A percentile compares a stretch with the other conserved stretches of the same genome.
Conservation (phyloP, 2,888 invertebrate species). For the Masnerella sp. region DNA sequence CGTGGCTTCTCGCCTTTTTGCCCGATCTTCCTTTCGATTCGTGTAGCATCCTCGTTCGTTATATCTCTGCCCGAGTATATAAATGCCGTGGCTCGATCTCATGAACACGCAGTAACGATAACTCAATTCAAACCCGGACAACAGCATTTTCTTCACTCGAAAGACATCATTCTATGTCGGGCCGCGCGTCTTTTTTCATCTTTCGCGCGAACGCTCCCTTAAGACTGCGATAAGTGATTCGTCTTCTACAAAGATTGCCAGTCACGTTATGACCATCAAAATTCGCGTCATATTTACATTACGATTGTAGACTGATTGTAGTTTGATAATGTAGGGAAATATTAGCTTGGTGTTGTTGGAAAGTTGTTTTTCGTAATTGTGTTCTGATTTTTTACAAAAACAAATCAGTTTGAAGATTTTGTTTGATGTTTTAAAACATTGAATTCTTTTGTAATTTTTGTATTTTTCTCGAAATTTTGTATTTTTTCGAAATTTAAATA, state of each 20-base stretch:
- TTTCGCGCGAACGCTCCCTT: conserved; percentile 20
- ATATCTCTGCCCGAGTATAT: conserved; percentile 30
- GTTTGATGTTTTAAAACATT: too few species aligned
- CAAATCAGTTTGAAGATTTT: too few species aligned
- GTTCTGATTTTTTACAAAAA: too few species aligned
- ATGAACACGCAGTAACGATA: conserved; percentile 54
- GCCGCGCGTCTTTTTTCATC: conserved; percentile 43
- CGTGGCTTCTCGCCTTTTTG: conserved; percentile 56
- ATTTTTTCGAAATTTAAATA: too few species aligned
- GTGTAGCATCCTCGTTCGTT: conserved; percentile 48
- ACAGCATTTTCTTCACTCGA: conserved; percentile 53
- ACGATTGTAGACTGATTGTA: conserved; percentile 14
- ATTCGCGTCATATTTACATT: conserved; percentile 57
- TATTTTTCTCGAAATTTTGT: too few species aligned
- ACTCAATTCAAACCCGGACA: conserved; percentile 56
- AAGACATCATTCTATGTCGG: conserved; percentile 55
- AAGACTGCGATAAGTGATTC: conserved; percentile 51
- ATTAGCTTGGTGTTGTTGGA: too few species aligned
- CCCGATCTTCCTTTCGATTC: conserved; percentile 54
- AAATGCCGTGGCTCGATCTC: conserved; percentile 37
- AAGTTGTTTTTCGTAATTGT: too few species aligned
- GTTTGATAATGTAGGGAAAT: not conserved
- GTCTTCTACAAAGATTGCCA: conserved; percentile 45
- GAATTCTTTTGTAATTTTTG: too few species aligned
- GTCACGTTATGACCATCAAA: conserved; percentile 61